Evolutionary conservation across 2,113 vertebrate genomes (phyloP), one percentile per base, ranked within the genome.

Genomic region (Xenotilapia caudafasciata): DNA sequence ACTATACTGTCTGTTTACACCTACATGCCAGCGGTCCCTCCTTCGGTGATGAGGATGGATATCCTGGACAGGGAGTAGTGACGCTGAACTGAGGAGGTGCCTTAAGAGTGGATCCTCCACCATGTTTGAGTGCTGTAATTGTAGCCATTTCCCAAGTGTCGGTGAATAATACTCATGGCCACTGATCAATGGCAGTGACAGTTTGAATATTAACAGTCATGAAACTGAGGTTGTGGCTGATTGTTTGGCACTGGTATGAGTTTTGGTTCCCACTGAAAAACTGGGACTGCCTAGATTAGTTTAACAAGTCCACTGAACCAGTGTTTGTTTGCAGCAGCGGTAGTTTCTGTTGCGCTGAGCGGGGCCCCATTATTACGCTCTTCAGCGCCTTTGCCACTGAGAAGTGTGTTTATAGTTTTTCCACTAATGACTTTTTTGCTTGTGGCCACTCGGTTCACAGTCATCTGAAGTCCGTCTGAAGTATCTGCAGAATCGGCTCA

Each of bases 291-390:
- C 62, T 68, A 40, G 19, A 84, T 81, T 93, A 45, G 80, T 80
- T 26, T 35, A 86, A 85, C 60, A 81, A 83, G 79, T 85, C 89
- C 73, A 87, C 80, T 92, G 82, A 89, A 92, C 35, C 15, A 87
- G 80, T 79, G 80, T 83, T 49, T 83, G 83, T 68, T 83, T 89
- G 58, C 40, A 88, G 81, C 80, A 35, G 73, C 4, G 2, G 11
- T 6, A 45, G 49, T 70, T 85, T 83, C 31, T 83, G 23, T 70
- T 11, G 38, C 54, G 7, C 28, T 38, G 55, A 88, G 19, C 3
- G 2, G 23, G 11, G 3, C 47, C 80, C 80, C 47, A n/a, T 85
- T 51, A 86, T 68, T 55, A 33, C 19, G 35, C 73, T 82, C 65
- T 62, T 58, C 28, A 55, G 45, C 12, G 3, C 35, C 17, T 3